Base-by-base conservation (phyloP, 2,797 vertebrate genomes). In the Champsocephalus esox region DNA sequence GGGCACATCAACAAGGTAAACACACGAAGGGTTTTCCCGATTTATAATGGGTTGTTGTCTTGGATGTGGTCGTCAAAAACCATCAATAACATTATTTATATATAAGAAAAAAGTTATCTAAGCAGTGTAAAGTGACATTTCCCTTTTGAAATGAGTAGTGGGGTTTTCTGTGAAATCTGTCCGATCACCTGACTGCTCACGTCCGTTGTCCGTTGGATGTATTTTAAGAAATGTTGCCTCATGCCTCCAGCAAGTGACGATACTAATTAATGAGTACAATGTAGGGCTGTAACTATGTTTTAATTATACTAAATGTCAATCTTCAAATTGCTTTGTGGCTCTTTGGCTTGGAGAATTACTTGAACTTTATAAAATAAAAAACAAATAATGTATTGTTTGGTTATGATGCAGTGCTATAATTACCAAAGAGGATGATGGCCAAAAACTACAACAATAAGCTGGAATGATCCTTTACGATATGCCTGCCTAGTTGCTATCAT, bases 11-110 rank as follows among this genome's bases (percentile, higher is more conserved):
- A 14, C 5, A 12, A 32, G 19, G 64, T 60, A 12, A 41, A 61
- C 49, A 24, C 21, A 54, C 17, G 0, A 58, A 38, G 43, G 49
- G 65, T 71, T 55, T 77, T 74, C 17, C 38, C 4, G 28, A 28
- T 28, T 38, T 38, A 38, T 38, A 38, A 38, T 38, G 34, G 48
- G 16, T 73, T 34, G 21, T 13, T 5, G 17, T 58, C 14, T 34
- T 58, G 48, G 28, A 19, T 43, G n/a, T 60, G 6, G 5, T 55
- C 3, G 28, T 28, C 16, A 48, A 38, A 9, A 38, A 38, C 8
- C 6, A 38, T 9, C 34, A 38, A 38, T 38, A 38, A 38, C 34
- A 38, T 38, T 9, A 38, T 38, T 38, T 38, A 38, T 7, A 38
- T 9, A 7, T 38, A 38, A 38, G 34, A 38, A 38, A 38, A 7